These are phyloP conservation scores for Megalops cyprinoides DNA, from an alignment of 2,797 vertebrate genomes.

Conservation along the genomic window DNA sequence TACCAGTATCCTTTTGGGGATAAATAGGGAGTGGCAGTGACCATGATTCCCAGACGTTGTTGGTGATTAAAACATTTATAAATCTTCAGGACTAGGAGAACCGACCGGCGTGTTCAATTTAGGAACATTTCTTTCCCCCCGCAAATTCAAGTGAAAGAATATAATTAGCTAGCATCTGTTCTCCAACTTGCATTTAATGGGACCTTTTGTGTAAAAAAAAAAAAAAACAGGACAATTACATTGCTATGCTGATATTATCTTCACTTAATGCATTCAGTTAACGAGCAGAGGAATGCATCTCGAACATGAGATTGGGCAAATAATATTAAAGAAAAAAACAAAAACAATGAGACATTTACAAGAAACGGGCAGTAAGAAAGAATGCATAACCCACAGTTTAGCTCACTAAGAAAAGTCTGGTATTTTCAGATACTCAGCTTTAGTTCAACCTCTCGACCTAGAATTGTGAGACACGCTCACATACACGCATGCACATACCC, in stretches of 20 bases:
- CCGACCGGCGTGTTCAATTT: slow-evolving; percentile 24
- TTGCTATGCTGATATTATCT: slow-evolving; percentile 28
- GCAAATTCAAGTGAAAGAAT: slow-evolving; percentile 13
- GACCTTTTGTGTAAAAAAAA: slow-evolving; percentile 14
- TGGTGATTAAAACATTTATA: slow-evolving; percentile 27
- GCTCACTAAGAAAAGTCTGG: not conserved
- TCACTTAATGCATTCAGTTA: slow-evolving; percentile 22
- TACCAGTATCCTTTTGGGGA: slow-evolving; percentile 25
- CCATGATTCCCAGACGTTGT: slow-evolving; percentile 29
- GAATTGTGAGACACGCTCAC: slow-evolving; percentile 4
- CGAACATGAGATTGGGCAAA: slow-evolving; percentile 28
- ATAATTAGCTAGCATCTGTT: slow-evolving; percentile 32
- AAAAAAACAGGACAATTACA: slow-evolving; percentile 14
- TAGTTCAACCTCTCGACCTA: slow-evolving; percentile 2
- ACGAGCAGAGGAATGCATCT: slow-evolving; percentile 26
- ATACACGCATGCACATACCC: too few species aligned
- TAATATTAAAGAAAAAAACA: slow-evolving; percentile 30
- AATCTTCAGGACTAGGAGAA: not conserved
- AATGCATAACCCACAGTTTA: not conserved
- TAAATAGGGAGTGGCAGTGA: slow-evolving; percentile 11
- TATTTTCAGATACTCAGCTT: not conserved
- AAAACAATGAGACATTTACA: slow-evolving; percentile 23
- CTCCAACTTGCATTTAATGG: slow-evolving; percentile 18
- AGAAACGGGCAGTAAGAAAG: not conserved
- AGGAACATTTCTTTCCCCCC: not conserved